Percentiles rank a stretch among this genome's conserved stretches.
Conservation (phyloP, 2,113 vertebrate species). For the Serilophus lunatus region DNA sequence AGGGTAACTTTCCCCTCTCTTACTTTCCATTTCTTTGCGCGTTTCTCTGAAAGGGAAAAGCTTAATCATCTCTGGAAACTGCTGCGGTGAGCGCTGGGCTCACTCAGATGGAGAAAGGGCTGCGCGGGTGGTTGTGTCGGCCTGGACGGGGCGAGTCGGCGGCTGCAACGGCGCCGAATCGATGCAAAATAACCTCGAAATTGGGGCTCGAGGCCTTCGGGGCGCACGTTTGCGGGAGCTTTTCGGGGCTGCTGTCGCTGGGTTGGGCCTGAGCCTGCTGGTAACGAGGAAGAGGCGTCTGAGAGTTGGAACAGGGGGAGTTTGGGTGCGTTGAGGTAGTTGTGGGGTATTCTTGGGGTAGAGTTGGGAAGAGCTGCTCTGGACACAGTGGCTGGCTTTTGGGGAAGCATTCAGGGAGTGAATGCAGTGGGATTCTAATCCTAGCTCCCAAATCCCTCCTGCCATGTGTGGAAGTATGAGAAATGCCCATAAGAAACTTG, state of each 20-base stretch:
- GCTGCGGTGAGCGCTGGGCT: neutral
- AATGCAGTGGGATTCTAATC: neutral
- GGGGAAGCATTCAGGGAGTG: fast-evolving
- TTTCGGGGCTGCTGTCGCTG: neutral
- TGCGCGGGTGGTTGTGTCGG: neutral
- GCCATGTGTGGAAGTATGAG: fast-evolving
- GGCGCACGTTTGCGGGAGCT: fast-evolving
- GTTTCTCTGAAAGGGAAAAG: neutral
- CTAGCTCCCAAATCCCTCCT: neutral
- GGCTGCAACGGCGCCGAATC: neutral
- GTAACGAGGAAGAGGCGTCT: neutral
- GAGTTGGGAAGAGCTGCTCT: fast-evolving
- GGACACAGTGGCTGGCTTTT: neutral
- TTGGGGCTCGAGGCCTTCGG: neutral
- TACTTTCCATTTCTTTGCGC: neutral
- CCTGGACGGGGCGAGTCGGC: neutral
- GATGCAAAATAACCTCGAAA: neutral
- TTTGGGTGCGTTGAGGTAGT: too few relatives aligned
- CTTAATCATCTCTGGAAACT: slow-evolving; percentile 19
- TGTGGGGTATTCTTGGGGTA: neutral
- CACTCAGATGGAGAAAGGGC: neutral
- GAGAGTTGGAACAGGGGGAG: neutral
- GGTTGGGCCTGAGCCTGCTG: neutral
- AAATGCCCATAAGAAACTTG: neutral
- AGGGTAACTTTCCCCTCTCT: slow-evolving; percentile 69